A percentile compares a stretch with the other conserved stretches of the same genome.
Conservation (phyloP, 2,797 vertebrate genomes). For the Sparidentex hasta region DNA sequence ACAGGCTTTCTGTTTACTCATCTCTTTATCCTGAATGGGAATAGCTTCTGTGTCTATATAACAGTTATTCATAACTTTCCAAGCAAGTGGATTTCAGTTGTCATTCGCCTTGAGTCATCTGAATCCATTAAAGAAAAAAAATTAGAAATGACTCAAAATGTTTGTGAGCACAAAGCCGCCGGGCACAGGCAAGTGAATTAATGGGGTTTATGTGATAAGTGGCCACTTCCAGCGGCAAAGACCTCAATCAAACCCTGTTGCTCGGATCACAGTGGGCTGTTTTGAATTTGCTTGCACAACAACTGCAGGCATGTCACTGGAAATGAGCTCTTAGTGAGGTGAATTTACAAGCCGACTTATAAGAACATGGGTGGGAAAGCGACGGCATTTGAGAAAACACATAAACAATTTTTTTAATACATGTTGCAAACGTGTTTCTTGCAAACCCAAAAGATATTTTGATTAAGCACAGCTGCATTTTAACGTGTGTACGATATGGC, state of each 20-base stretch:
- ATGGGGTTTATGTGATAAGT: neutral
- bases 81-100: conserved; percentile 1
- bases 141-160: conserved; percentile 18
- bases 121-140: neutral
- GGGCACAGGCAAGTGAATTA: neutral
- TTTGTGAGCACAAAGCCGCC: conserved; percentile 6
- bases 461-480: neutral
- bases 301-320: neutral
- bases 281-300: conserved; percentile 12
- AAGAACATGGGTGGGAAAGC: conserved; percentile 3
- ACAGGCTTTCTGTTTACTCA: conserved; percentile 20
- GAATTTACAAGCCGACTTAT: conserved; percentile 8
- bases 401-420: neutral
- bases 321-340: conserved; percentile 20
- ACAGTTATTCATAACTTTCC: conserved; percentile 30
- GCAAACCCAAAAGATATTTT: neutral
- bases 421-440: neutral
- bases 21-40: neutral
- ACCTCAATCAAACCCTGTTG: neutral
- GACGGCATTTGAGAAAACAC: neutral
- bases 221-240: neutral
- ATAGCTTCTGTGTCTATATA: conserved; percentile 11
- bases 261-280: conserved; percentile 8
- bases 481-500: neutral
- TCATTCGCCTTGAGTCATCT: conserved; percentile 23